phyloP scores from a whole-genome alignment of 2,113 vertebrate genomes.

The Ovis aries region DNA sequence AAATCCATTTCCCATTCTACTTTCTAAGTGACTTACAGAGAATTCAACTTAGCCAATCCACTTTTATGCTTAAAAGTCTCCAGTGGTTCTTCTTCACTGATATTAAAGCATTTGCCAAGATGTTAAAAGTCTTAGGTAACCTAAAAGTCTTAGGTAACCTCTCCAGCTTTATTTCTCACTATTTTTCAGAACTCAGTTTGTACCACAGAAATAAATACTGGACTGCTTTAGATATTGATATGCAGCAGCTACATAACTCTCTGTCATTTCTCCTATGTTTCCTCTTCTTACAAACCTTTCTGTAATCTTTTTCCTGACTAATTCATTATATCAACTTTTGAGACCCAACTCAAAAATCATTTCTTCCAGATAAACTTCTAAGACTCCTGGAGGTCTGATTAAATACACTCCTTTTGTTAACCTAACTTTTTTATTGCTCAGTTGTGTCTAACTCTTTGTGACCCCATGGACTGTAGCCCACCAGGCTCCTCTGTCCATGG shows the following conservation, averaged over 20 bases:
- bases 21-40: background rate
- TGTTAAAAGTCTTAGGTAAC: background rate
- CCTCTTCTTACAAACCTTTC: background rate
- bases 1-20: background rate
- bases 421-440: background rate
- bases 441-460: background rate
- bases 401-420: background rate
- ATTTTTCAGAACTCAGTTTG: background rate
- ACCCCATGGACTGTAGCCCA: background rate
- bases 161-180: background rate
- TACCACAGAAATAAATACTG: background rate
- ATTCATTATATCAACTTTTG: background rate
- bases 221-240: background rate
- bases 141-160: background rate
- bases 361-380: background rate
- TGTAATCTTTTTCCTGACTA: background rate
- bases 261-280: background rate
- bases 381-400: background rate
- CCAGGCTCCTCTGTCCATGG: background rate
- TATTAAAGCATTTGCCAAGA: background rate
- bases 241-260: background rate
- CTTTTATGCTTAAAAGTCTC: background rate
- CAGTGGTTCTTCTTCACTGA: background rate
- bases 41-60: background rate
- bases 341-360: background rate